Evolutionary conservation across 2,113 vertebrate genomes (phyloP).

Genomic region (Theristicus caerulescens): DNA sequence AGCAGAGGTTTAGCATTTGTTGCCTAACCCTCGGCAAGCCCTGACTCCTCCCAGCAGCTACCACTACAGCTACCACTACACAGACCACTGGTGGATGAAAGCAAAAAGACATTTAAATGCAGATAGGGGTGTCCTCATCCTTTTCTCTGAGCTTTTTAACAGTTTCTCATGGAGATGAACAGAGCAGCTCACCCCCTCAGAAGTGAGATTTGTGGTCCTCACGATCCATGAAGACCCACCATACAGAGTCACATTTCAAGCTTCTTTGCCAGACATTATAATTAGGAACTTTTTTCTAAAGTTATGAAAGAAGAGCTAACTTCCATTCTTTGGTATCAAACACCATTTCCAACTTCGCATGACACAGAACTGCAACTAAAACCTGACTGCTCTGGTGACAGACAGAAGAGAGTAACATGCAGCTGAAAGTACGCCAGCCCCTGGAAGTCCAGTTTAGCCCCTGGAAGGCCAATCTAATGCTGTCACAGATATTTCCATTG

Average conservation of each 20-base stretch:
- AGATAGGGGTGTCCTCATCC: fast-evolving
- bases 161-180: background rate
- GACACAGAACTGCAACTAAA: background rate
- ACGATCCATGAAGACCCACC: background rate
- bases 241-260: background rate
- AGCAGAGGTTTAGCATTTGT: background rate
- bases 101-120: background rate
- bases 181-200: background rate
- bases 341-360: background rate
- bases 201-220: background rate
- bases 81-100: background rate
- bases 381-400: background rate
- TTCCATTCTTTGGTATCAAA: background rate
- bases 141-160: background rate
- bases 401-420: background rate
- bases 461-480: background rate
- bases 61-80: background rate
- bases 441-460: background rate
- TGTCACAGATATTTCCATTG: background rate
- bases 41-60: background rate
- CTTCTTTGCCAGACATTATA: background rate
- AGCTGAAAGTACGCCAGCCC: background rate
- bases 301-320: background rate
- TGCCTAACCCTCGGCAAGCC: background rate
- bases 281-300: background rate